Evolutionary conservation across 2,797 vertebrate genomes (phyloP).

Genomic region (Morelia viridis): DNA sequence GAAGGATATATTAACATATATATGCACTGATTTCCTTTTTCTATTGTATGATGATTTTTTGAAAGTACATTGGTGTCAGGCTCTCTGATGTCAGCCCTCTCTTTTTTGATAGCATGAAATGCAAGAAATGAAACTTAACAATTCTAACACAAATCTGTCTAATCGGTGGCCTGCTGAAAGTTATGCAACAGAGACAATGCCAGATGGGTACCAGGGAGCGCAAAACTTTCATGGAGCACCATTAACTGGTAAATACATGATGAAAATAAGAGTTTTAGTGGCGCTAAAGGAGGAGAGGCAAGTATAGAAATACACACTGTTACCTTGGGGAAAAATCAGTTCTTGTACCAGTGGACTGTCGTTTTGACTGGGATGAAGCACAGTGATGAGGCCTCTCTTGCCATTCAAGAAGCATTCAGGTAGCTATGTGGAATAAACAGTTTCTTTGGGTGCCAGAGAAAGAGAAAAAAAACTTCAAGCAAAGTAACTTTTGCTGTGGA

Average conservation of each 20-base stretch:
- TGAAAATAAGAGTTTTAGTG: not conserved
- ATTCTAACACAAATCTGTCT: conserved; percentile 75
- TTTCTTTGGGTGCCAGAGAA: not conserved
- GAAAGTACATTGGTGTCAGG: not conserved
- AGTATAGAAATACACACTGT: not conserved
- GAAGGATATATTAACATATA: not conserved
- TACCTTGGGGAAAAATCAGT: not conserved
- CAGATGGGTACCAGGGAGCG: conserved; percentile 84
- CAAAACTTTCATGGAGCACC: conserved; percentile 90
- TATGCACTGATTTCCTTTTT: not conserved
- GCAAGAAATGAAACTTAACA: conserved; percentile 88
- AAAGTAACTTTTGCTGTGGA: too few species aligned
- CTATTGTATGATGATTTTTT: not conserved
- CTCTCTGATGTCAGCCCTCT: conserved; percentile 2
- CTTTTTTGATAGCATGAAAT: conserved; percentile 87
- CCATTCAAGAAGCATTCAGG: not conserved
- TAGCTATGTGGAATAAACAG: not conserved
- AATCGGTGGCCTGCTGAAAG: conserved; percentile 85
- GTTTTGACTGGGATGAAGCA: not conserved
- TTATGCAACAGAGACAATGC: conserved; percentile 81
- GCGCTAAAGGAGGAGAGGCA: not conserved
- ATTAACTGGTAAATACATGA: conserved; percentile 81
- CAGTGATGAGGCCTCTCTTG: not conserved
- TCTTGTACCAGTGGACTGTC: not conserved
- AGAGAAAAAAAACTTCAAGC: too few species aligned